Evolutionary conservation across 2,113 vertebrate species (phyloP).

Genomic region (Girardinichthys multiradiatus): DNA sequence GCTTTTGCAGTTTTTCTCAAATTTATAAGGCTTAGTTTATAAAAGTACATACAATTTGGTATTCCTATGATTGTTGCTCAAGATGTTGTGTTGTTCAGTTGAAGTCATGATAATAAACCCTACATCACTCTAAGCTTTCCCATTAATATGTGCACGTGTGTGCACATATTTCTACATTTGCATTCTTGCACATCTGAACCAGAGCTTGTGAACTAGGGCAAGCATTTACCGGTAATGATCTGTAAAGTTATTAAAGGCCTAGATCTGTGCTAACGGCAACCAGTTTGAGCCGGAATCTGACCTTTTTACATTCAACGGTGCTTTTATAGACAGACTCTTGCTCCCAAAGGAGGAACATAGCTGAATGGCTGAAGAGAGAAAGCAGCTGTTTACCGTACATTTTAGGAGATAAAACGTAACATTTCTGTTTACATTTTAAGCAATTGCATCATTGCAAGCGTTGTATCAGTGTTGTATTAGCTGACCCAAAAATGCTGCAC

Average conservation of each 20-base stretch:
- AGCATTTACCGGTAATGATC: conserved; percentile 18
- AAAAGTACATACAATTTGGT: background rate
- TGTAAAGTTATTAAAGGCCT: conserved; percentile 10
- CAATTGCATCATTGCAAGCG: conserved; percentile 9
- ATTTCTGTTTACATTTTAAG: conserved; percentile 1
- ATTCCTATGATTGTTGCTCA: background rate
- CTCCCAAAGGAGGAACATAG: conserved; percentile 3
- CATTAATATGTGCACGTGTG: background rate
- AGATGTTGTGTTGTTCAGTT: background rate
- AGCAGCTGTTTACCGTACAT: conserved; percentile 1
- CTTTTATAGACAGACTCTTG: background rate
- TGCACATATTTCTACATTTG: background rate
- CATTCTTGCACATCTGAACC: background rate
- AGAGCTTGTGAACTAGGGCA: conserved; percentile 2
- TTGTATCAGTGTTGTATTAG: background rate
- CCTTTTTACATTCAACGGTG: conserved; percentile 16
- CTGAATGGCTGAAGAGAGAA: conserved; percentile 7
- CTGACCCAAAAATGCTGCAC: background rate
- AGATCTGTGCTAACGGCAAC: background rate
- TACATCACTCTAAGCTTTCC: background rate
- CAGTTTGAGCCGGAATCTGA: conserved; percentile 7
- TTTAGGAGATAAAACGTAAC: background rate
- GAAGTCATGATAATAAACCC: background rate
- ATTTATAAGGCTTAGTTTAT: background rate
- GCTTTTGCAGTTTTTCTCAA: background rate